Conservation (phyloP, 2,113 vertebrate species). For the Coracopsis vasa region DNA sequence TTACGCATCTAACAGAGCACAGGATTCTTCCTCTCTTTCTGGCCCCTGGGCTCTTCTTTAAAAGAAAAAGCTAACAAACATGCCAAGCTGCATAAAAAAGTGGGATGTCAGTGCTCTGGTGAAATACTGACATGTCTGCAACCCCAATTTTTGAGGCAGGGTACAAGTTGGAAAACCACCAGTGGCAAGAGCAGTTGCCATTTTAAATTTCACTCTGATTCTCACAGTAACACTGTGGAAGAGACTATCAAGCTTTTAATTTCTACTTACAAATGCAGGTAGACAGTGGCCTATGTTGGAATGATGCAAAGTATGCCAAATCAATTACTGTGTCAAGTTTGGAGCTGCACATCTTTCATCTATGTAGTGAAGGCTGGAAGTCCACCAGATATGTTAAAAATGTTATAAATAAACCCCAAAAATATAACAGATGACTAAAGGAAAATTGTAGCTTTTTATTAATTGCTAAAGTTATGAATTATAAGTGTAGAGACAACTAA, state of each 20-base stretch:
- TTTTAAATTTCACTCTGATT: constrained; percentile 57
- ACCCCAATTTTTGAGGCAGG: constrained; percentile 38
- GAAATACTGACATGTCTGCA: constrained; percentile 52
- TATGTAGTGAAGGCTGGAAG: background rate
- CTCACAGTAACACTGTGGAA: background rate
- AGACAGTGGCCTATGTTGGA: constrained; percentile 51
- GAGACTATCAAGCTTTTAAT: constrained; percentile 36
- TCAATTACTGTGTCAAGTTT: background rate
- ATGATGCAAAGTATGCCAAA: constrained; percentile 13
- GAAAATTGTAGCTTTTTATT: background rate
- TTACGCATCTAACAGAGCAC: background rate
- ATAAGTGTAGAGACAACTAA: background rate
- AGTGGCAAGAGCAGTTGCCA: constrained; percentile 80
- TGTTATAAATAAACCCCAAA: background rate
- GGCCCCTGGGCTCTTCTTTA: constrained; percentile 67
- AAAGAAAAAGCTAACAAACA: constrained; percentile 65
- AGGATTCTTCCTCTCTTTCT: constrained; percentile 41
- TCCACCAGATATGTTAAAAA: background rate
- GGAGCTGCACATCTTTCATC: background rate
- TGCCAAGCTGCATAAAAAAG: constrained; percentile 69
- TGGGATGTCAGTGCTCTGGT: constrained; percentile 28
- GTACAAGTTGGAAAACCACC: constrained; percentile 69
- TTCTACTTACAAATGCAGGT: constrained; percentile 51
- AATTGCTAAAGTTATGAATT: background rate
- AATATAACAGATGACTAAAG: background rate